Conservation (phyloP, 2,113 vertebrate genomes). For the Pyrgilauda ruficollis region DNA sequence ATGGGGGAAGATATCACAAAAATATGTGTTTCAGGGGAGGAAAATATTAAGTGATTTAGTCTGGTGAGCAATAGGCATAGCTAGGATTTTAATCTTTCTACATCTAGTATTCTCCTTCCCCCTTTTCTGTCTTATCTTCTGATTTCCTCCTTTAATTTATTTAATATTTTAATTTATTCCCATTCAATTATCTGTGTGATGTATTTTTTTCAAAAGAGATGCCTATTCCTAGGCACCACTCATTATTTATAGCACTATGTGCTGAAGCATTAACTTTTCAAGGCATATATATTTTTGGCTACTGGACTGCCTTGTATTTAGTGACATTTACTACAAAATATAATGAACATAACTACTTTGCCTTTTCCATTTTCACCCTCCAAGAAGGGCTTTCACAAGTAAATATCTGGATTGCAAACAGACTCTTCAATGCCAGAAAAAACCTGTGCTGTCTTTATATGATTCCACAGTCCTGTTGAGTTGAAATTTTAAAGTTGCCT, state of each 20-base stretch:
- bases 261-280: background rate
- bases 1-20: background rate
- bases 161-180: background rate
- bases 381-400: background rate
- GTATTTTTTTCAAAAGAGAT: background rate
- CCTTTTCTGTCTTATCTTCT: background rate
- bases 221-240: background rate
- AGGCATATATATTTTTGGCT: background rate
- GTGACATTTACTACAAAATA: background rate
- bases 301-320: background rate
- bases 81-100: background rate
- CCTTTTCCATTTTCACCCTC: background rate
- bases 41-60: background rate
- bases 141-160: background rate
- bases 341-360: background rate
- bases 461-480: background rate
- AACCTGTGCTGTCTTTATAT: background rate
- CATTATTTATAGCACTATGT: background rate
- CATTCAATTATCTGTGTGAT: fast-evolving
- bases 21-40: background rate
- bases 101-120: background rate
- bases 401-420: background rate
- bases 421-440: background rate
- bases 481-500: background rate
- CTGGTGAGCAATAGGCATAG: background rate